Percentiles rank a stretch among this genome's conserved stretches.
phyloP scores from a whole-genome alignment of 1,140 invertebrate genomes.

The Glossosoma conforme region DNA sequence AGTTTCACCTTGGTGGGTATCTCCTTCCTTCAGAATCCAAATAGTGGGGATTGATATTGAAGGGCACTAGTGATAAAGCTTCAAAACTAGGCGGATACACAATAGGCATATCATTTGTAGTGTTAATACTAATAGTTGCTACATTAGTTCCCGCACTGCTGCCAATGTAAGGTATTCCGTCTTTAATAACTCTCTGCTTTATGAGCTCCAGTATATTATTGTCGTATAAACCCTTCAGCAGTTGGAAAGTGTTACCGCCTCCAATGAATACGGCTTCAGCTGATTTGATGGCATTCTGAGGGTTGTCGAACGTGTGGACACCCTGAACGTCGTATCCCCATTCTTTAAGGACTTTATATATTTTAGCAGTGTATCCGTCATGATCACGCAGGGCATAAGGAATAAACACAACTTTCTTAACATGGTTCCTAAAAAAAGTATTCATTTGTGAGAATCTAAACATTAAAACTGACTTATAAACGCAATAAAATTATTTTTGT shows the following conservation, averaged over 20 bases:
- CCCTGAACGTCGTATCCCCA: constrained; percentile 64
- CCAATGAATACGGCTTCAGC: constrained; percentile 72
- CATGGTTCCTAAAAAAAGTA: constrained; percentile 63
- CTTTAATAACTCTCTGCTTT: constrained; percentile 54
- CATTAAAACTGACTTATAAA: too few species aligned
- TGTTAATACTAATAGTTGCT: constrained; percentile 69
- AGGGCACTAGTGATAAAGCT: constrained; percentile 68
- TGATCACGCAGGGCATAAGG: constrained; percentile 68
- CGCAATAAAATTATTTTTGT: too few species aligned
- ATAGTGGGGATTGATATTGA: constrained; percentile 86
- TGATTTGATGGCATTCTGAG: constrained; percentile 52
- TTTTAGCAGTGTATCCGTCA: constrained; percentile 62
- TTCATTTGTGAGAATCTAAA: too few species aligned
- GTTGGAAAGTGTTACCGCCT: constrained; percentile 73
- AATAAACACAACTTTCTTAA: constrained; percentile 66
- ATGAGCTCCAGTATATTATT: constrained; percentile 62
- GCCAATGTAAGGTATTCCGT: constrained; percentile 71
- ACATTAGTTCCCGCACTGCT: constrained; percentile 81
- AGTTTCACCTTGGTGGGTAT: constrained; percentile 70
- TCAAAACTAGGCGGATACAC: constrained; percentile 69
- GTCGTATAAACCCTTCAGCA: constrained; percentile 68
- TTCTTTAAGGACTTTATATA: constrained; percentile 54
- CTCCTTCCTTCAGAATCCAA: constrained; percentile 58
- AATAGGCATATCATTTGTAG: constrained; percentile 85
- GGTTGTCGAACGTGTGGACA: constrained; percentile 56